Evolutionary conservation across 2,888 invertebrate genomes (phyloP).

Genomic region (Cheilosia variabilis): DNA sequence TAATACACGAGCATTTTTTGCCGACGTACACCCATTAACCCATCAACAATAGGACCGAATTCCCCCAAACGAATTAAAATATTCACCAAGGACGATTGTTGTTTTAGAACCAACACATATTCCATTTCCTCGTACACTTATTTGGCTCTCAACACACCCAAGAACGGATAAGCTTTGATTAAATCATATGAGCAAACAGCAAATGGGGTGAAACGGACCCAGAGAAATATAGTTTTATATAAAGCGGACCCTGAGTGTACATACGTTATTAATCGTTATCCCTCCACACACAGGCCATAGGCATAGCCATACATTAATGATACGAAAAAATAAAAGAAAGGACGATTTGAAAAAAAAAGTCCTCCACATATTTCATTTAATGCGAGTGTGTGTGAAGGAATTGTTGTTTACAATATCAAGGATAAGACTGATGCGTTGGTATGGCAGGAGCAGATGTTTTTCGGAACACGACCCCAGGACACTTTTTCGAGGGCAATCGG

Average conservation of each 20-base stretch:
- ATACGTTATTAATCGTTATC: conserved; percentile 43
- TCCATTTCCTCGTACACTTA: conserved; percentile 1
- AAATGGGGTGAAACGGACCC: conserved; percentile 60
- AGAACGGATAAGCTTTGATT: conserved; percentile 71
- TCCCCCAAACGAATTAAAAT: conserved; percentile 53
- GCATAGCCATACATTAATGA: conserved; percentile 51
- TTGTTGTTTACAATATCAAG: conserved; percentile 50
- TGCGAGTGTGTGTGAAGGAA: conserved; percentile 66
- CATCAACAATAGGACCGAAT: conserved; percentile 46
- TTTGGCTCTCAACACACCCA: conserved; percentile 30
- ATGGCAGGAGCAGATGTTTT: conserved; percentile 73
- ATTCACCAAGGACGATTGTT: conserved; percentile 42
- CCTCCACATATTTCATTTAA: conserved; percentile 33
- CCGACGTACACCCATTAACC: conserved; percentile 23
- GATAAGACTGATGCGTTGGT: conserved; percentile 60
- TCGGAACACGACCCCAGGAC: conserved; percentile 74
- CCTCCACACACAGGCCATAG: conserved; percentile 20
- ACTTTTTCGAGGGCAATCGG: conserved; percentile 68
- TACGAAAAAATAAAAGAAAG: conserved; percentile 66
- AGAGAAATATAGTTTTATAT: conserved; percentile 5
- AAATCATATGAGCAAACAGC: conserved; percentile 52
- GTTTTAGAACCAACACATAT: conserved; percentile 57
- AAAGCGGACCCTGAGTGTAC: conserved; percentile 21
- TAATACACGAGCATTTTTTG: conserved; percentile 10
- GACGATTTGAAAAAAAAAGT: conserved; percentile 64